Percentiles rank a stretch among this genome's conserved stretches.
phyloP scores from a whole-genome alignment of 2,888 invertebrate species.

The Drosophila pegasa region DNA sequence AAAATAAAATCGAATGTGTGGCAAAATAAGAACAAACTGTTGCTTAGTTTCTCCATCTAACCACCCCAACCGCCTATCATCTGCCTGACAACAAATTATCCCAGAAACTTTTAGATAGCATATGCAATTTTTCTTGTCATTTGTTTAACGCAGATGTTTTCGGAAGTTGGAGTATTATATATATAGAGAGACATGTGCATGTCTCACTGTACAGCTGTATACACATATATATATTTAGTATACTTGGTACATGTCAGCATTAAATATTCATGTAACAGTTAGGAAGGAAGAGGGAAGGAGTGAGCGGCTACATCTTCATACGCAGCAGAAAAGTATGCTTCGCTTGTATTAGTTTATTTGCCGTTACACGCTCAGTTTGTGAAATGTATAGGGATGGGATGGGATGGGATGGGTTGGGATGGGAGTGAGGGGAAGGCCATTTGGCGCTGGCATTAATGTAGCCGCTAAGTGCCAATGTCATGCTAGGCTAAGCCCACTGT shows the following conservation, averaged over 20 bases:
- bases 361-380: slow-evolving; percentile 77
- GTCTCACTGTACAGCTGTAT: slow-evolving; percentile 31
- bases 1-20: not conserved
- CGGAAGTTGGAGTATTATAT: slow-evolving; percentile 38
- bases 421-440: slow-evolving; percentile 48
- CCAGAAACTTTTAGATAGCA: slow-evolving; percentile 55
- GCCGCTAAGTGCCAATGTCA: slow-evolving; percentile 80
- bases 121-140: slow-evolving; percentile 71
- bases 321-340: slow-evolving; percentile 60
- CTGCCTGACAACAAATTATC: slow-evolving; percentile 28
- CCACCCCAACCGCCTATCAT: not conserved
- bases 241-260: slow-evolving; percentile 79
- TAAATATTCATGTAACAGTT: slow-evolving; percentile 75
- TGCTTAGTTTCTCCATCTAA: not conserved
- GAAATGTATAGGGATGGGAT: slow-evolving; percentile 12
- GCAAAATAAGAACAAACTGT: not conserved
- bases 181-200: slow-evolving; percentile 24
- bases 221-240: slow-evolving; percentile 47
- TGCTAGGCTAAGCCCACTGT: slow-evolving; percentile 70
- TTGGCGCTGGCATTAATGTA: slow-evolving; percentile 78
- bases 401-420: not conserved
- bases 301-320: slow-evolving; percentile 65
- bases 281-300: not conserved
- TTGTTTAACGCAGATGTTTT: slow-evolving; percentile 54
- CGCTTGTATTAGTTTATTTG: slow-evolving; percentile 74